phyloP scores from a whole-genome alignment of 2,888 invertebrate species.

The Abrostola triplasia region DNA sequence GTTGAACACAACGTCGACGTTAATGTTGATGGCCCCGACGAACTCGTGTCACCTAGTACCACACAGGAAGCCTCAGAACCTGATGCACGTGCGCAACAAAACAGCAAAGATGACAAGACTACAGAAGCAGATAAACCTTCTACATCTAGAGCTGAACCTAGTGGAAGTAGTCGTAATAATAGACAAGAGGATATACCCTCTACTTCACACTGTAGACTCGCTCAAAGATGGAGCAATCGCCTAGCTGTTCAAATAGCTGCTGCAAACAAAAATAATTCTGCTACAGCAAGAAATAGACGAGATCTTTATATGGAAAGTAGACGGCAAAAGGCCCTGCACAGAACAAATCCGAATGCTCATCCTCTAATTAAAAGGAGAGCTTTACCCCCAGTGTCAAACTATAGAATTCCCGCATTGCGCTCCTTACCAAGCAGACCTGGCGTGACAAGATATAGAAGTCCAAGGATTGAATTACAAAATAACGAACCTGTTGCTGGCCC shows the following conservation, averaged over 20 bases:
- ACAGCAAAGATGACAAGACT: conserved; percentile 37
- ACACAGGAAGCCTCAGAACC: conserved; percentile 24
- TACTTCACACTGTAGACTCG: conserved; percentile 47
- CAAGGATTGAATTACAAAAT: conserved; percentile 56
- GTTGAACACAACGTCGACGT: conserved; percentile 79
- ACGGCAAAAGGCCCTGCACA: conserved; percentile 79
- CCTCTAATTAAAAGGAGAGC: conserved; percentile 74
- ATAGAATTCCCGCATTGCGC: conserved; percentile 79
- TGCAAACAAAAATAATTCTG: conserved; percentile 81
- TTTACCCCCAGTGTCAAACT: conserved; percentile 74
- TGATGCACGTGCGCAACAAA: conserved; percentile 26
- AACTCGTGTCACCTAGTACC: conserved; percentile 60
- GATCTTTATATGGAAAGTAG: conserved; percentile 79
- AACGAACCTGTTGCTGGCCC: conserved; percentile 77
- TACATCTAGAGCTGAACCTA: conserved; percentile 51
- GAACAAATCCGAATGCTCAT: conserved; percentile 79
- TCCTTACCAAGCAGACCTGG: conserved; percentile 65
- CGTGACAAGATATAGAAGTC: conserved; percentile 49
- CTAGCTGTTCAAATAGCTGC: conserved; percentile 84
- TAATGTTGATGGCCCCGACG: conserved; percentile 79
- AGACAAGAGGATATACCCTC: conserved; percentile 51
- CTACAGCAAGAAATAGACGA: conserved; percentile 77
- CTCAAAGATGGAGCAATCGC: conserved; percentile 79
- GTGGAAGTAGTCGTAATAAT: conserved; percentile 40
- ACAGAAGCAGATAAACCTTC: conserved; percentile 49